Evolutionary conservation across 2,113 vertebrate species (phyloP).

Genomic region (Clinocottus analis): DNA sequence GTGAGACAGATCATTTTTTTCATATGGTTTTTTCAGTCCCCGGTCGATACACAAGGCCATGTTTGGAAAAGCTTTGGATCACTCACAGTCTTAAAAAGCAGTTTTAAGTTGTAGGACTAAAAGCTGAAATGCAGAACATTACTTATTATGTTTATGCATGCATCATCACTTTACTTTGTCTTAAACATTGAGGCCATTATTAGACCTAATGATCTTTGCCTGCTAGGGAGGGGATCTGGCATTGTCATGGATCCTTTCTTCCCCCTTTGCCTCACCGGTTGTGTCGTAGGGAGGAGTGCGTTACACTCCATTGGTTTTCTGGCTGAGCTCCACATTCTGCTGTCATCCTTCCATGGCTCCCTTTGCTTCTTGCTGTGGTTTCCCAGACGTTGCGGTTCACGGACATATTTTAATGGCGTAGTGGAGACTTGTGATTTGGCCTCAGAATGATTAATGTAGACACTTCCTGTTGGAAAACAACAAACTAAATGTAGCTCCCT

Average conservation of each 20-base stretch:
- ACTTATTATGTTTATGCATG: background rate
- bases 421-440: slow-evolving; percentile 15
- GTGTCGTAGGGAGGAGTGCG: slow-evolving; percentile 78
- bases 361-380: slow-evolving; percentile 13
- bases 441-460: slow-evolving; percentile 5
- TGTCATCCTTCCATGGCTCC: slow-evolving; percentile 10
- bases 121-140: background rate
- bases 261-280: slow-evolving; percentile 44
- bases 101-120: background rate
- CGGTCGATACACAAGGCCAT: background rate
- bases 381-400: slow-evolving; percentile 16
- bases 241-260: slow-evolving; percentile 25
- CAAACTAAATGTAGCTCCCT: background rate
- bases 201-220: slow-evolving; percentile 33
- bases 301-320: slow-evolving; percentile 41
- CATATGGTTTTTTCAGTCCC: background rate
- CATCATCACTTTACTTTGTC: slow-evolving; percentile 7
- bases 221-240: slow-evolving; percentile 33
- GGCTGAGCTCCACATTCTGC: slow-evolving; percentile 39
- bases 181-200: slow-evolving; percentile 13
- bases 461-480: background rate
- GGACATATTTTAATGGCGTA: background rate
- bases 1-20: slow-evolving; percentile 79
- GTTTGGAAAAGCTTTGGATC: background rate
- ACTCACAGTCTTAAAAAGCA: background rate